Base-by-base conservation (phyloP, 53 echinoderm and acorn worm genomes). In the Mesocentrotus franciscanus region DNA sequence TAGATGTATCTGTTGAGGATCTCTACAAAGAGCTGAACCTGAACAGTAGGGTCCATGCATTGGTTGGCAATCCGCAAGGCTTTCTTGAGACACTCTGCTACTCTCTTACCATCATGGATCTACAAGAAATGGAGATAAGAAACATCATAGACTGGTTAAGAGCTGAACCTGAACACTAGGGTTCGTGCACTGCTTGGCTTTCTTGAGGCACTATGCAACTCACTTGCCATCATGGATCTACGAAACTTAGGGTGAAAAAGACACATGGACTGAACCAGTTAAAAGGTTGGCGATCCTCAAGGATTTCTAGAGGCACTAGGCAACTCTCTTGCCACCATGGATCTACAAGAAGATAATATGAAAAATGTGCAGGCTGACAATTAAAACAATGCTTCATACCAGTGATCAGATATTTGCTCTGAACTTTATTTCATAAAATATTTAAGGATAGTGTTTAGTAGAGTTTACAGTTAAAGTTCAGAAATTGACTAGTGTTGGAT, bases 31-130 rank as follows among this genome's bases (percentile, higher is more conserved):
- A 99, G 96, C 89, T 99, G 99, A 16, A 99, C 99, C 87, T 99
- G 99, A 27, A 99, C 99, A 8, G 99, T 97, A 9, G 97, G 98
- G 87, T 99, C 99, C 99, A 99, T 99, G 90, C 99, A 99, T 91
- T 99, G 99, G 93, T 99, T 99, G 95, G 99, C 99, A 56, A 99
- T 99, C 78, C 99, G 95, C 24, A 99, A 93, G 10, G 99, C 98
- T 84, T 99, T 99, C 98, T 99, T 99, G 93, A 99, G 93, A 87
- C 99, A 99, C 55, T 99, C 99, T 8, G 96, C 97, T 29, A 99
- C 99, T 29, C 98, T 95, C 95, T 99, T 98, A 60, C 98, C 96
- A 95, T 97, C 97, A 85, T 96, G 94, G 85, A 99, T 97, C 99
- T 99, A 94, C 35, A 96, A 70, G 39, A 34, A 61, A 33, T 61